Percentiles rank a stretch among this genome's conserved stretches.
These are phyloP conservation scores for Magallana nippona DNA, from an alignment of 2,888 invertebrate species.

Conservation along the genomic window DNA sequence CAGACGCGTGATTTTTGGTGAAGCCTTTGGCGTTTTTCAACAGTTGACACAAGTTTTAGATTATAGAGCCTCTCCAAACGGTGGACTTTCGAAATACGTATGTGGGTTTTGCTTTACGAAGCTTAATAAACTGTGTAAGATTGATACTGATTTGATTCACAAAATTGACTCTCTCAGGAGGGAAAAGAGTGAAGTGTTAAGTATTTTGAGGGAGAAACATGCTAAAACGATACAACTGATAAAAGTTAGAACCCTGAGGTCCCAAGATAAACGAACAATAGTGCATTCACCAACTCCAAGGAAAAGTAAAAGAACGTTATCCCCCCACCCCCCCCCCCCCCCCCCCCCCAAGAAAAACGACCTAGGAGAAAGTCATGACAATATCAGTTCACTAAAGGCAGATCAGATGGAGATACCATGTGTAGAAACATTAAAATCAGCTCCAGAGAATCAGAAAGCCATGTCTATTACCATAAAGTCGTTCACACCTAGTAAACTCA, in stretches of 20 bases:
- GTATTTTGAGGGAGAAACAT: too few species aligned
- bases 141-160: not conserved
- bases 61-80: not conserved
- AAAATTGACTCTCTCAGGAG: not conserved
- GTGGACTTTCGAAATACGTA: not conserved
- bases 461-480: not conserved
- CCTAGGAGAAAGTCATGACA: too few species aligned
- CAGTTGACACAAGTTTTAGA: too few species aligned
- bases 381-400: not conserved
- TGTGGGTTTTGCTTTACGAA: not conserved
- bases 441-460: not conserved
- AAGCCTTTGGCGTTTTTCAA: too few species aligned
- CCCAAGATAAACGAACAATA: too few species aligned
- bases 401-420: not conserved
- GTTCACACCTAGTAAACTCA: not conserved
- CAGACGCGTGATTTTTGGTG: too few species aligned
- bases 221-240: too few species aligned
- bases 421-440: not conserved
- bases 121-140: conserved; percentile 10
- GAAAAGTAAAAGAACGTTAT: too few species aligned
- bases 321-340: too few species aligned
- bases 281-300: too few species aligned
- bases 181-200: not conserved
- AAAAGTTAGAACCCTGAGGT: too few species aligned
- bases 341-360: too few species aligned